Conservation (phyloP, 2,113 vertebrate genomes). For the Pteruthius melanotis region DNA sequence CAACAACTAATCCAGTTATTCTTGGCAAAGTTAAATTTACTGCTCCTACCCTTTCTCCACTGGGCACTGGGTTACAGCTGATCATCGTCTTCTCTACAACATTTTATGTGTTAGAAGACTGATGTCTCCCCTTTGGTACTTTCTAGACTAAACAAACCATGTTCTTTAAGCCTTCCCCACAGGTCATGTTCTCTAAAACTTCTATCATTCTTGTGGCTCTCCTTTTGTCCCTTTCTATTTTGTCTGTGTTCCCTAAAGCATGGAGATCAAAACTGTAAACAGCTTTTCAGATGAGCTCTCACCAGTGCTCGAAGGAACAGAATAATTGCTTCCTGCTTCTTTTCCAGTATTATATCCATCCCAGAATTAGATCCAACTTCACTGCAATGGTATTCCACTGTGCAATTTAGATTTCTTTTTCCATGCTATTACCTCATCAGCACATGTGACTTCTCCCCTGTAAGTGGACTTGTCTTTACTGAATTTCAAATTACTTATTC, state of each 20-base stretch:
- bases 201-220: neutral
- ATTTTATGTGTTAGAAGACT: slow-evolving; percentile 20
- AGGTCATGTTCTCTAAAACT: slow-evolving; percentile 27
- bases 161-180: slow-evolving; percentile 12
- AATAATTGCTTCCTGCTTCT: slow-evolving; percentile 1
- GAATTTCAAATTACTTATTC: neutral
- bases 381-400: neutral
- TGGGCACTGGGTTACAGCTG: neutral
- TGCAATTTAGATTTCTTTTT: neutral
- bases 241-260: neutral
- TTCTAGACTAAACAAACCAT: slow-evolving; percentile 47
- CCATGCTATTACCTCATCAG: neutral
- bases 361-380: neutral
- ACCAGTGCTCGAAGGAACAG: neutral
- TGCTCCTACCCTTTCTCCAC: neutral
- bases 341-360: neutral
- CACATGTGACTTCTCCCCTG: neutral
- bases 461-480: neutral
- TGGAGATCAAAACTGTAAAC: neutral
- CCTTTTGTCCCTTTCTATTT: neutral
- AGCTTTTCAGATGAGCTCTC: slow-evolving; percentile 16
- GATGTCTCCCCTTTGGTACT: neutral
- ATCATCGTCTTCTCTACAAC: slow-evolving; percentile 15
- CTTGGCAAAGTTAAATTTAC: neutral
- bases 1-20: neutral